Evolutionary conservation across 2,888 invertebrate genomes (phyloP), one percentile per base, ranked within the genome.

Genomic region (Lasioglossum pauxillum): DNA sequence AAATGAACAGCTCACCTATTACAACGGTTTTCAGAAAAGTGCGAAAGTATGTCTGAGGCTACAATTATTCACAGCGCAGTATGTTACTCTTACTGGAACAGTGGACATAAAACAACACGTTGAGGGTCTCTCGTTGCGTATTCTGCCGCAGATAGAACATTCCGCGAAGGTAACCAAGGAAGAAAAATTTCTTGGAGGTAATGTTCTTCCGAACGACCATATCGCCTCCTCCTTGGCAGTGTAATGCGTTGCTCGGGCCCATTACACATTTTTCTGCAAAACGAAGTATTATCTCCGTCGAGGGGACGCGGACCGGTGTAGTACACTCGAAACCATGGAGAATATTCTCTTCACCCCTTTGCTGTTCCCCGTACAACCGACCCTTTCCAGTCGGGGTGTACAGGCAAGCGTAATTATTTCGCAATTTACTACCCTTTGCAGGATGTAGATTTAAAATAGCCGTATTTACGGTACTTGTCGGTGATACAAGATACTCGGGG

Each of bases 371-470:
- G 75, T 73, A 77, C 87, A 88, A 87, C 88, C 88, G 84, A 89
- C 90, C 89, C 92, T 88, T 88, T 78, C 85, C 84, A 82, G 87
- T 64, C 83, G 83, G 78, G 83, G 75, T 53, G 88, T 76, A 85
- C 89, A 83, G 87, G 89, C 87, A 86, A 87, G 89, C 89, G 91
- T 93, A 94, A 94, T 94, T 94, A 94, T 94, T 94, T 93, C 91
- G 92, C 92, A 94, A 94, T 94, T 94, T 93, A 92, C 93, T 91
- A 91, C 90, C 92, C 91, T 91, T 91, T 91, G 90, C 86, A 91
- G 91, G 89, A 92, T 92, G 92, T 91, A 90, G 90, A 92, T 94
- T 93, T 93, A 92, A 94, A 93, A 94, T 93, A 93, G 88, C 90
- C 85, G 87, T 93, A 93, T 93, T 94, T 93, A 92, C 91, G 86